A percentile compares a stretch with the other conserved stretches of the same genome.
These are phyloP conservation scores for Mesorhabditis spiculigera DNA, from an alignment of 2,888 invertebrate species.

Conservation along the genomic window DNA sequence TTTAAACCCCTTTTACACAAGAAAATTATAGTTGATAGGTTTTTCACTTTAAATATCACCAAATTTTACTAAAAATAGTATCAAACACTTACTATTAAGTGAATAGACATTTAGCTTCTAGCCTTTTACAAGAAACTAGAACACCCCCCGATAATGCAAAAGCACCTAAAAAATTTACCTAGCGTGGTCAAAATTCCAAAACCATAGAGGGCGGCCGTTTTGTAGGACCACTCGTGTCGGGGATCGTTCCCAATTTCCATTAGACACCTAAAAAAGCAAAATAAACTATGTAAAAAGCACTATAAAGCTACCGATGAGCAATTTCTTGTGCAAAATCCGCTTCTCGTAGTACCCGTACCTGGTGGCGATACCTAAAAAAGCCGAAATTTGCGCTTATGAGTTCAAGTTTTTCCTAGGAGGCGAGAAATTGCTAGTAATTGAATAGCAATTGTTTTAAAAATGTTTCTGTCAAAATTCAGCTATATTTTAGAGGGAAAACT, in stretches of 20 bases:
- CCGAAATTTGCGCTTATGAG: no score
- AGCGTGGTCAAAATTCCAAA: slow-evolving; percentile 56
- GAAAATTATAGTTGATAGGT: not conserved
- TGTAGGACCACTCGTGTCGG: slow-evolving; percentile 50
- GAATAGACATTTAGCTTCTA: no score
- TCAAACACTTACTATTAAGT: no score
- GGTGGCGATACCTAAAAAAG: not conserved
- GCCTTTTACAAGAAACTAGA: not conserved
- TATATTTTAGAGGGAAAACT: no score
- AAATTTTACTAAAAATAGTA: no score
- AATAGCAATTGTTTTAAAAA: no score
- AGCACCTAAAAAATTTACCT: slow-evolving; percentile 23
- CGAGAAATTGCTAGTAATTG: no score
- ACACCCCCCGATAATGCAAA: not conserved
- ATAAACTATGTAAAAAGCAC: not conserved
- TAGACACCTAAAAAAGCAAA: not conserved
- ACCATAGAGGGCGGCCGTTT: slow-evolving; percentile 51
- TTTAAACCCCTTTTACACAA: not conserved
- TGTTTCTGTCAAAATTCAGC: no score
- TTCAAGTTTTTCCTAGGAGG: no score
- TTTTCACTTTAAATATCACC: not conserved
- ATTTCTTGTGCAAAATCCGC: slow-evolving; percentile 1
- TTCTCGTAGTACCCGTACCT: not conserved
- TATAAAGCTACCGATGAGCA: not conserved
- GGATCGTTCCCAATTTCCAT: slow-evolving; percentile 17